Conservation (phyloP, 2,113 vertebrate species). For the Mohoua ochrocephala region DNA sequence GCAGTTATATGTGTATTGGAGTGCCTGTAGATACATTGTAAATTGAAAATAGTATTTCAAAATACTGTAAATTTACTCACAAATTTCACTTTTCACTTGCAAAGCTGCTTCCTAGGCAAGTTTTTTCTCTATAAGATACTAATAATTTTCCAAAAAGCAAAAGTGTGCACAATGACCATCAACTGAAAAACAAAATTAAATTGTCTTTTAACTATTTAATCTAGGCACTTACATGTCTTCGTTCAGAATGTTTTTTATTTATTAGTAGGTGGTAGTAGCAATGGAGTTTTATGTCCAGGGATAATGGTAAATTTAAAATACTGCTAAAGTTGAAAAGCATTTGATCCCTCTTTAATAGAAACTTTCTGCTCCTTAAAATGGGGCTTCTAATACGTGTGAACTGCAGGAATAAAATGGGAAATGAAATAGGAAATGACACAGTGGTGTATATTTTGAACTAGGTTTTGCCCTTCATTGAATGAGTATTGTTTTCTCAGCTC, state of each 20-base stretch:
- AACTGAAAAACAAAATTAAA: neutral
- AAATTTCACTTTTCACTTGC: neutral
- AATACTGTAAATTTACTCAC: neutral
- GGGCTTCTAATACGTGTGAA: neutral
- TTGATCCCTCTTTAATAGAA: neutral
- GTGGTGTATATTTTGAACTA: neutral
- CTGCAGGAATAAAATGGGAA: neutral
- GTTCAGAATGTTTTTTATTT: neutral
- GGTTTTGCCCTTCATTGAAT: conserved; percentile 20
- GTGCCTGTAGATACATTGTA: neutral
- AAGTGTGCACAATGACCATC: neutral
- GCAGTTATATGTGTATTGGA: neutral
- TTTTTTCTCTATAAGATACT: neutral
- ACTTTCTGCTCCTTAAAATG: neutral
- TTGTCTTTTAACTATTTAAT: neutral
- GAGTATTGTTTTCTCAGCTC: conserved; percentile 7
- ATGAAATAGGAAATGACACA: neutral
- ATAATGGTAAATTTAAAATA: neutral
- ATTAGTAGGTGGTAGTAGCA: neutral
- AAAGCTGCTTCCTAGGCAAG: neutral
- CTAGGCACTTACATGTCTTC: neutral
- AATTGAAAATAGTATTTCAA: neutral
- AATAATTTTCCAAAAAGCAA: neutral
- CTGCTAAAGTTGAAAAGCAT: neutral
- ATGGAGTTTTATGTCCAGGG: neutral